Conservation (phyloP, 2,797 vertebrate genomes). For the Zonotrichia albicollis region DNA sequence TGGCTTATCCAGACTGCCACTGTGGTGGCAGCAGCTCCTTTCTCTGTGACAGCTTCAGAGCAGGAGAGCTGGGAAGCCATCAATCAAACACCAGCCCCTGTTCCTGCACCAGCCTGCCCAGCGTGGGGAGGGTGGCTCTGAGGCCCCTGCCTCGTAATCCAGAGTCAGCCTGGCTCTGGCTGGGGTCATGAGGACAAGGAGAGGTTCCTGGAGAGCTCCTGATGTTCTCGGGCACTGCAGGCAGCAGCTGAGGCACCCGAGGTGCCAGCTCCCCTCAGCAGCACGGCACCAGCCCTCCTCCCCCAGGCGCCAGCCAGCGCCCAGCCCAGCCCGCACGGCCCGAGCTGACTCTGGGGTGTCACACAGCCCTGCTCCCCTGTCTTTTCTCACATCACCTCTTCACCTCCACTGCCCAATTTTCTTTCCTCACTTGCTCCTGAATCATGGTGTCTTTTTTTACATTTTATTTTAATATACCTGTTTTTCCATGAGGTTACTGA, state of each 20-base stretch:
- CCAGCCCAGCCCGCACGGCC: not conserved
- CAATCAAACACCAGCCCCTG: accelerated
- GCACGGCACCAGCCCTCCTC: not conserved
- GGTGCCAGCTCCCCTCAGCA: not conserved
- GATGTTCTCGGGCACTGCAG: not conserved
- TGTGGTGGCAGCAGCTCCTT: not conserved
- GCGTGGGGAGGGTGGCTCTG: not conserved
- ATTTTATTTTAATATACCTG: not conserved
- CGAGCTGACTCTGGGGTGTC: not conserved
- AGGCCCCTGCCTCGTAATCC: not conserved
- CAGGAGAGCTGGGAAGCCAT: not conserved
- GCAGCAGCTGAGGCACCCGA: not conserved
- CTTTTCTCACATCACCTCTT: not conserved
- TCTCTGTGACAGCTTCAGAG: not conserved
- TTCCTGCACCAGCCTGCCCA: not conserved
- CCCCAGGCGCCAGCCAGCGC: not conserved
- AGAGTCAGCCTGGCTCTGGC: not conserved
- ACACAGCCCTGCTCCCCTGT: not conserved
- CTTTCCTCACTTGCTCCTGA: not conserved
- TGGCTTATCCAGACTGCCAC: not conserved
- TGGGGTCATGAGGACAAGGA: not conserved
- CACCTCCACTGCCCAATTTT: not conserved
- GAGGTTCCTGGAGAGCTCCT: not conserved
- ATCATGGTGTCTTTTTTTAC: not conserved
- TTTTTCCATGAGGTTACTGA: not conserved